These are phyloP conservation scores for Propithecus coquereli DNA, from an alignment of 2,113 vertebrate species.

Conservation along the genomic window DNA sequence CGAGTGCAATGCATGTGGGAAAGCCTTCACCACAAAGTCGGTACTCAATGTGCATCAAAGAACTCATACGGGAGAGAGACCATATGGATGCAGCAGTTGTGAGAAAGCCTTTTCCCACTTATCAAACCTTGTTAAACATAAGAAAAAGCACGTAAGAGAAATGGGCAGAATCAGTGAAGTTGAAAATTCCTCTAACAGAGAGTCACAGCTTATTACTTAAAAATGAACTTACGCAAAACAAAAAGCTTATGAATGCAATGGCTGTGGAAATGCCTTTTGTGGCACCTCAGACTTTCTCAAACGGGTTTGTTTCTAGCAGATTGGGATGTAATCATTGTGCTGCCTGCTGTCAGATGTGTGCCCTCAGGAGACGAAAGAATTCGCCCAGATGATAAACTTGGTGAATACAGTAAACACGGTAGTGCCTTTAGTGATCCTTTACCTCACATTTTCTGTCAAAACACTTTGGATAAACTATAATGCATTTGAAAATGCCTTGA, in stretches of 20 bases:
- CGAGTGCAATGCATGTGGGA: slow-evolving; percentile 42
- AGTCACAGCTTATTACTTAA: not conserved
- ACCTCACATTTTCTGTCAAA: slow-evolving; percentile 51
- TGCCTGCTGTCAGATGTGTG: not conserved
- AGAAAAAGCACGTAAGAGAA: slow-evolving; percentile 56
- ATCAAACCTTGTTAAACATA: slow-evolving; percentile 57
- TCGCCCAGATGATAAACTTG: not conserved
- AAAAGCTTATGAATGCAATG: not conserved
- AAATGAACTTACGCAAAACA: not conserved
- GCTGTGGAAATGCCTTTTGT: not conserved
- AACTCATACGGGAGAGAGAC: slow-evolving; percentile 58
- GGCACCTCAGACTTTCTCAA: not conserved
- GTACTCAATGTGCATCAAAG: slow-evolving; percentile 34
- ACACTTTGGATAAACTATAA: slow-evolving; percentile 40
- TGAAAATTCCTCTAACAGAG: not conserved
- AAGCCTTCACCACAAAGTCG: slow-evolving; percentile 37
- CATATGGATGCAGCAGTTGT: slow-evolving; percentile 24
- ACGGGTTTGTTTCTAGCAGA: not conserved
- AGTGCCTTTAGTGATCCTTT: slow-evolving; percentile 48
- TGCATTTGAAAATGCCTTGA: not conserved
- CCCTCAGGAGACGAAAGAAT: not conserved
- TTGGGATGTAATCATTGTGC: not conserved
- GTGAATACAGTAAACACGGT: not conserved
- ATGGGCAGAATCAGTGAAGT: not conserved
- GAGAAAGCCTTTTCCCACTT: slow-evolving; percentile 62